Evolutionary conservation across 2,113 vertebrate genomes (phyloP), one percentile per base, ranked within the genome.

Genomic region (Brachionichthys hirsutus): DNA sequence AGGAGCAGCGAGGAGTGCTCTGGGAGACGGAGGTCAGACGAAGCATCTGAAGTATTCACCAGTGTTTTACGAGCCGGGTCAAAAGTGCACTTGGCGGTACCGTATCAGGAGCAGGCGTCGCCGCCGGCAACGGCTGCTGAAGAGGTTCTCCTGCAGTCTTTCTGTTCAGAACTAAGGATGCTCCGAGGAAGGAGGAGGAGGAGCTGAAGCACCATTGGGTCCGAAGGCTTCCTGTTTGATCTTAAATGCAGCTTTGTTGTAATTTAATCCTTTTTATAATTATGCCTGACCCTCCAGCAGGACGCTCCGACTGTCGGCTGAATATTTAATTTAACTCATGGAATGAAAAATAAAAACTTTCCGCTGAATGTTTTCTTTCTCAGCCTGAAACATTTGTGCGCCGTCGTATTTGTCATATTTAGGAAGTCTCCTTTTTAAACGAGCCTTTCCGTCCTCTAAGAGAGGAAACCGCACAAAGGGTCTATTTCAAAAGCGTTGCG

Each of bases 41-140:
- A 81, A 52, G 34, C 73, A 84, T 61, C 8, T 54, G 15, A 75
- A 57, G 67, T 46, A 76, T 81, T 65, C 66, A 14, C 43, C 44
- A 54, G n/a, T 18, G 20, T 30, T 66, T 62, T 58, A 75, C 22
- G 20, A 47, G 40, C 34, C 4, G 36, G 73, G 66, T 74, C 73
- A 60, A 12, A 16, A 65, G 73, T 48, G 62, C 44, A 18, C 43
- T 17, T n/a, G 11, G 51, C 30, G 57, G 12, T 34, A 4, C 15
- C 8, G 17, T 30, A 44, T 0, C 1, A 14, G 54, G 46, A 70
- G 51, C 42, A 3, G 22, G 3, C 22, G 10, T 45, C 1, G 19
- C 4, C 48, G 58, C 42, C 35, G 19, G 56, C 22, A 55, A 49
- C 52, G 54, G 44, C 59, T 62, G n/a, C 61, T 12, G 61, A 0